A percentile compares a stretch with the other conserved stretches of the same genome.
Evolutionary conservation across 1,140 invertebrate species (phyloP).

Genomic region (Formica selysi): DNA sequence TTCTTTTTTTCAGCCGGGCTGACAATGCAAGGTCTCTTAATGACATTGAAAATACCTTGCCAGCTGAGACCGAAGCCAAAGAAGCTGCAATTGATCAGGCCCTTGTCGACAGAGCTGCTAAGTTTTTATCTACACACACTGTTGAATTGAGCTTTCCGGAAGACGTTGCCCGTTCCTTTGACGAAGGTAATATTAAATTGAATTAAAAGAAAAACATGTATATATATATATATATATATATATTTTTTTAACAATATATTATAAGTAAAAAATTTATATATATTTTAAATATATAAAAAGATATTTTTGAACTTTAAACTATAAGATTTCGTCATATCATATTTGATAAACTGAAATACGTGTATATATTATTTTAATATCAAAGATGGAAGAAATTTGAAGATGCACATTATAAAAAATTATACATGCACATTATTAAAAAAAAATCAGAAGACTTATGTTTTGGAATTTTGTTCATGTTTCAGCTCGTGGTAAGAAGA

Average conservation of each 20-base stretch:
- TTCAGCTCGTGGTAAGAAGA: slow-evolving; percentile 88
- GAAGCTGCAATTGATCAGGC: slow-evolving; percentile 93
- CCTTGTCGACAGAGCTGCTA: slow-evolving; percentile 90
- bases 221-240: no score
- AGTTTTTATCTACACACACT: slow-evolving; percentile 92
- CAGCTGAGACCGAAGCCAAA: slow-evolving; percentile 90
- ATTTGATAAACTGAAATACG: no score
- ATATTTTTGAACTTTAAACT: not conserved
- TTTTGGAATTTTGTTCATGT: slow-evolving; percentile 15
- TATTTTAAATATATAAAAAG: no score
- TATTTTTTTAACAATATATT: no score
- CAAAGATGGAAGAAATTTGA: not conserved
- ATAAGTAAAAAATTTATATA: no score
- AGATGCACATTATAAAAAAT: not conserved
- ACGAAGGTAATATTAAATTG: slow-evolving; percentile 84
- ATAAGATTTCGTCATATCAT: not conserved
- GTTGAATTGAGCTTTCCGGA: slow-evolving; percentile 92
- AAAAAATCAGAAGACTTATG: not conserved
- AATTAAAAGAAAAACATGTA: not conserved
- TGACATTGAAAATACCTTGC: slow-evolving; percentile 87
- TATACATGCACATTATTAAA: not conserved
- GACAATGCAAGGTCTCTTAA: slow-evolving; percentile 86
- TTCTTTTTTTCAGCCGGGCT: slow-evolving; percentile 81
- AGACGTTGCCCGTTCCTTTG: slow-evolving; percentile 87
- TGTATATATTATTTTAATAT: no score